Evolutionary conservation across 1,140 invertebrate genomes (phyloP), one percentile per base, ranked within the genome.

Genomic region (Battus philenor): DNA sequence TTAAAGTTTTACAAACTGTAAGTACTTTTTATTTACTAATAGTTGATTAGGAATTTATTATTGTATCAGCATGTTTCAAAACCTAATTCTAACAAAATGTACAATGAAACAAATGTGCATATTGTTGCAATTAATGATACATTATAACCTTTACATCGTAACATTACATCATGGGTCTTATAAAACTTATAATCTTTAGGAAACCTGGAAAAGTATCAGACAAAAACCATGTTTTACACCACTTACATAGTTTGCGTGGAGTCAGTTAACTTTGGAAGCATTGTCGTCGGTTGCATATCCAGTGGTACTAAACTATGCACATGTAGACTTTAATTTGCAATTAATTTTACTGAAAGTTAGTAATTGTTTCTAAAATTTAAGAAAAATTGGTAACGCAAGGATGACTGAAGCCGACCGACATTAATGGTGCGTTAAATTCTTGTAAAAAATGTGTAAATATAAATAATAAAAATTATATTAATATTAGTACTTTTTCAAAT

Each of bases 181-280:
- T n/a, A n/a, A n/a, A n/a, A n/a, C n/a, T n/a, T n/a, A n/a, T 20
- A 20, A 3, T 20, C 18, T 20, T 20, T 6, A 20, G n/a, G n/a
- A 20, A 20, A 20, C 6, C 2, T 20, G 6, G 18, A 20, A 20
- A 20, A 20, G 18, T 3, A 20, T 2, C 6, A 3, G 39, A 31
- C 22, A 7, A 38, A 43, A 44, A 44, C 27, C 39, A 44, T 50
- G 43, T 54, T 43, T 13, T 11, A 54, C 6, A 44, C 55, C 54
- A 82, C 82, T 82, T 58, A 86, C 82, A 86, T 80, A 54, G 71
- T 80, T 73, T 86, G 80, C 33, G 70, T 78, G 47, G 73, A 63
- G 44, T 79, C 76, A 41, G 69, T 57, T 43, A 81, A 65, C 56
- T 84, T 80, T 13, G 69, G 74, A 66, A 78, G 74, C 67, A 77